phyloP scores from a whole-genome alignment of 64 coral and sea anemone genomes.

The Exaiptasia diaphana region DNA sequence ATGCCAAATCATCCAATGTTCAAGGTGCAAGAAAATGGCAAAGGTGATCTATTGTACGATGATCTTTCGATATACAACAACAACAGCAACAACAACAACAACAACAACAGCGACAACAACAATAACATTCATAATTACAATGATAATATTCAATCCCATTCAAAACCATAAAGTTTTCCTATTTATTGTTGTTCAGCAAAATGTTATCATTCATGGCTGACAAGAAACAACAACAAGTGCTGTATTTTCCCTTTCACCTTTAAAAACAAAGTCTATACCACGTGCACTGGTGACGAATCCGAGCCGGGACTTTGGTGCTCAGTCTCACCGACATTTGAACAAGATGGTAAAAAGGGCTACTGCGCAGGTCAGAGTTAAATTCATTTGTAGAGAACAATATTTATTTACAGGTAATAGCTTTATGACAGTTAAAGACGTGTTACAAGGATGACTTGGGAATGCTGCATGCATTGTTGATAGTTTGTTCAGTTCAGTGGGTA shows the following conservation, averaged over 20 bases:
- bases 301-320: slow-evolving; percentile 47
- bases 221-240: background rate
- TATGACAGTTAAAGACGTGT: too few species aligned
- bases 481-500: too few species aligned
- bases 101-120: too few species aligned
- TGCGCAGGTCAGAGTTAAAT: slow-evolving; percentile 28
- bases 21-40: background rate
- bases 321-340: slow-evolving; percentile 19
- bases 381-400: too few species aligned
- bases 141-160: background rate
- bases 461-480: too few species aligned
- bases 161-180: background rate
- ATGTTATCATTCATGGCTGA: slow-evolving; percentile 13
- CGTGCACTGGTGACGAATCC: slow-evolving; percentile 7
- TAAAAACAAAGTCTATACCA: slow-evolving; percentile 17
- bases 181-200: background rate
- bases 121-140: background rate
- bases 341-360: slow-evolving; percentile 43
- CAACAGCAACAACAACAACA: too few species aligned
- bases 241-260: slow-evolving; percentile 63
- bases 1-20: background rate
- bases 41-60: background rate
- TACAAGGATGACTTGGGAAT: too few species aligned
- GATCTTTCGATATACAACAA: too few species aligned
- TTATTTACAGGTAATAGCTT: too few species aligned